Base-by-base conservation (phyloP, 2,888 invertebrate species). In the Drosophila rubida region DNA sequence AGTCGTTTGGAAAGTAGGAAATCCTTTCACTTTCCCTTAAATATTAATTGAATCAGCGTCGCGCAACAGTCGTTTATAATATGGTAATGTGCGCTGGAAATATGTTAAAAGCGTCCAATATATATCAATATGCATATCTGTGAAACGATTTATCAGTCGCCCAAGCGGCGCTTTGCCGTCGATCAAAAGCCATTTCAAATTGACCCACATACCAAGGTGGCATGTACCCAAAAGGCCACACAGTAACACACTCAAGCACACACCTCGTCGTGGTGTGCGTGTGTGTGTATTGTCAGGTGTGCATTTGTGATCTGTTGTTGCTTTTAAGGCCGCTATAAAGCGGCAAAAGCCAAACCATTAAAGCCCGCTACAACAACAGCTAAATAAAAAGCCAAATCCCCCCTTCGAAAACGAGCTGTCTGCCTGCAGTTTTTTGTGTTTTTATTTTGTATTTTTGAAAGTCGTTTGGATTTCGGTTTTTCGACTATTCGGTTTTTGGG, bases 121-220 rank as follows among this genome's bases (percentile, higher is more conserved):
- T 55, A 35, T 58, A 62, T 61, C 53, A 32, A 58, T 48, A n/a
- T n/a, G n/a, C 42, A 9, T 39, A 35, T 35, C 25, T 41, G 8
- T 50, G 14, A 41, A 41, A n/a, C 13, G 22, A 9, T 61, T 75
- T 66, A 53, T 71, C 66, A 76, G 54, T 67, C 73, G 64, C 54
- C 74, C 74, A 59, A 60, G 50, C 63, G 61, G 58, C 57, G 49
- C 70, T 61, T 75, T 76, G 58, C 58, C 75, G 70, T 75, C 70
- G 83, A 86, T 82, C 82, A 75, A 75, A 79, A 83, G 63, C 66
- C 69, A 88, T 86, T 87, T 87, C 75, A 72, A 86, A 78, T 63
- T 89, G 88, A 87, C 87, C 87, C 83, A 87, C 86, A 87, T 87
- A 89, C 89, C 89, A 88, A 77, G 71, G 73, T 79, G 82, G 80